Conservation (phyloP, 2,113 vertebrate genomes). For the Sinocyclocheilus rhinocerous region DNA sequence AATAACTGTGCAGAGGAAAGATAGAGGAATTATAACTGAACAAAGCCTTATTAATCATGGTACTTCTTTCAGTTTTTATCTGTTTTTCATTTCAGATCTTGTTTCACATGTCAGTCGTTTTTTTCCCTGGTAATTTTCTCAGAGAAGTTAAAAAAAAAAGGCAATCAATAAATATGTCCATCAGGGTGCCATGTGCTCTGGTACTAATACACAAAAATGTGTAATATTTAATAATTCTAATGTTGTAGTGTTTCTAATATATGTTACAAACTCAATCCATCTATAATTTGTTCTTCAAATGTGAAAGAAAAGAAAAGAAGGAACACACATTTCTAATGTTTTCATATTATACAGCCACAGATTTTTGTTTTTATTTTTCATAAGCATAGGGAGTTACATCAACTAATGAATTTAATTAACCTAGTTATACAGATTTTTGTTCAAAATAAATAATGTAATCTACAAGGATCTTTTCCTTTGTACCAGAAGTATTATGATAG, state of each 20-base stretch:
- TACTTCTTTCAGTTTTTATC: not conserved
- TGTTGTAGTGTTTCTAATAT: not conserved
- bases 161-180: not conserved
- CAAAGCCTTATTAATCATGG: not conserved
- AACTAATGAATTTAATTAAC: constrained; percentile 57
- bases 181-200: not conserved
- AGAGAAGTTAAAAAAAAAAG: not conserved
- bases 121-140: not conserved
- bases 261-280: not conserved
- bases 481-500: constrained; percentile 61
- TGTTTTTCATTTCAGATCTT: constrained; percentile 1
- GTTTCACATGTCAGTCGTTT: constrained; percentile 5
- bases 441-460: not conserved
- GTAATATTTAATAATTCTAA: not conserved
- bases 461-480: not conserved
- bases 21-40: not conserved
- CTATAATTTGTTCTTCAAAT: not conserved
- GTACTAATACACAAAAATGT: not conserved
- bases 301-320: not conserved
- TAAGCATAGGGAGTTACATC: constrained; percentile 66
- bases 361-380: constrained; percentile 61
- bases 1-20: constrained; percentile 11
- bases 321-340: not conserved
- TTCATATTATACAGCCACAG: constrained; percentile 13
- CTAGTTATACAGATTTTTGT: not conserved